Evolutionary conservation across 2,888 invertebrate genomes (phyloP), one percentile per base, ranked within the genome.

Genomic region (Erynnis tages): DNA sequence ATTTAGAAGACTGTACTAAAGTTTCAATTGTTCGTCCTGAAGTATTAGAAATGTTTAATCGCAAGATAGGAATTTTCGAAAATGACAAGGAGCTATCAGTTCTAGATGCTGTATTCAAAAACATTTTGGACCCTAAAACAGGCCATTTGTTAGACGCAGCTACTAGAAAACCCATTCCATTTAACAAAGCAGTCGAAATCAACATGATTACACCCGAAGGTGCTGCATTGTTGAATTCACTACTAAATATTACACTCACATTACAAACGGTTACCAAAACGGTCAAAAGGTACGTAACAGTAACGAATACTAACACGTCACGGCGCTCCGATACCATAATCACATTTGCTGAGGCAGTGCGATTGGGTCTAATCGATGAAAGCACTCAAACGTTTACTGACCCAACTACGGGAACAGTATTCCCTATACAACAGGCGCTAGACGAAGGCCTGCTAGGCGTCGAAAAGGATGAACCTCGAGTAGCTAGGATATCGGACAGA

Each of bases 141-240:
- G 98, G 97, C 5, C 94, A 96, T 78, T 91, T 97, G 58, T 82
- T 97, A 55, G 95, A 97, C 71, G 91, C 94, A 11, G 87, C 91
- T 57, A 93, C 92, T 34, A 93, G 93, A 66, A 93, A 92, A 70
- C 91, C 93, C 44, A 91, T 96, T 71, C 95, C 96, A 57, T 91
- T 97, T 54, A 95, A 97, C 68, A 94, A 94, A 72, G 97, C 97
- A 21, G 94, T 98, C 55, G 94, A 95, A 76, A 92, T 94, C 53
- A 94, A 95, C 68, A 91, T 96, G 66, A 95, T 98, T 25, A 94
- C 96, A 7, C 93, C 95, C 0, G 95, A 96, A 80, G 97, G 97
- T 53, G 97, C 97, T 38, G 93, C 96, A 53, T 91, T 96, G 71
- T 90, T 96, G 55, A 95, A 94, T 80, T 96, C 96, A 66, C 88